These are phyloP conservation scores for Sarotherodon lohbergeri DNA, from an alignment of 2,113 vertebrate species.

Conservation along the genomic window DNA sequence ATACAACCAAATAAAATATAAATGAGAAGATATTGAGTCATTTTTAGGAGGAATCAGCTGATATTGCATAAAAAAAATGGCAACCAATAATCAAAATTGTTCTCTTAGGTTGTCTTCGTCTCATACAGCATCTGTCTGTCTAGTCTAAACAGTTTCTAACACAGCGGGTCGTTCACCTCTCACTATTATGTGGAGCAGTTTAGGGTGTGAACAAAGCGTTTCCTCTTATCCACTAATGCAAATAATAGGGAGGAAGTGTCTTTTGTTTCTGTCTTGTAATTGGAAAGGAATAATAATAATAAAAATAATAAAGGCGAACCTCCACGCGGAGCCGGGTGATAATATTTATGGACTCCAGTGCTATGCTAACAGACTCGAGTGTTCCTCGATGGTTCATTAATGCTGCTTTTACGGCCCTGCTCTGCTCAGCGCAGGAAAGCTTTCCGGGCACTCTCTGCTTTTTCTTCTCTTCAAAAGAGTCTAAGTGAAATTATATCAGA, in stretches of 20 bases:
- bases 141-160: neutral
- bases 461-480: conserved; percentile 11
- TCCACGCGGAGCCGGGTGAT: conserved; percentile 10
- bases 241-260: neutral
- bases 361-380: conserved; percentile 39
- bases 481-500: conserved; percentile 42
- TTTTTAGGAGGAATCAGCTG: neutral
- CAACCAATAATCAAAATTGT: neutral
- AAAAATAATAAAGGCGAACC: conserved; percentile 10
- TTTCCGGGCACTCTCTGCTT: conserved; percentile 4
- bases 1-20: neutral
- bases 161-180: neutral
- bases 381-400: conserved; percentile 49
- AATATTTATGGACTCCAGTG: conserved; percentile 29
- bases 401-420: conserved; percentile 15
- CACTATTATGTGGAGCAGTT: neutral
- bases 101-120: neutral
- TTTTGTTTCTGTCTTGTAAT: conserved; percentile 26
- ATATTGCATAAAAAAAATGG: neutral
- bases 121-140: neutral
- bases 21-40: neutral
- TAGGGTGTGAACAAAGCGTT: neutral
- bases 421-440: conserved; percentile 1
- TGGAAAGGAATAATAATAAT: neutral
- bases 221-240: conserved; percentile 8